Conservation (phyloP, 2,888 invertebrate genomes). For the Drosophila neotestacea region DNA sequence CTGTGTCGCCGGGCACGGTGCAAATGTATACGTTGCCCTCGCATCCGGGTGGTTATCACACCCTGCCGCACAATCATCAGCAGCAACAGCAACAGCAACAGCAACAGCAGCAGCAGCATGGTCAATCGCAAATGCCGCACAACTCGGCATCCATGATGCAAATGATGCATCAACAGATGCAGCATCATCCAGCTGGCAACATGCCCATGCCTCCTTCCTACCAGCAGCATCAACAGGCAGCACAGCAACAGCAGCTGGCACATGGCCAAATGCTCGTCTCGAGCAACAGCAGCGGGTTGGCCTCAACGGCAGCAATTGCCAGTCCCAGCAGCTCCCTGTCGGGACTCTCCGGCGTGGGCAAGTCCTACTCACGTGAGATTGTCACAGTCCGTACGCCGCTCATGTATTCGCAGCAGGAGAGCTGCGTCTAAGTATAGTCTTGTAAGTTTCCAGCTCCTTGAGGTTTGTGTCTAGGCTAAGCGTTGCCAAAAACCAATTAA, state of each 20-base stretch:
- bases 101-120: conserved; percentile 58
- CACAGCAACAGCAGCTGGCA: conserved; percentile 69
- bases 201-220: conserved; percentile 82
- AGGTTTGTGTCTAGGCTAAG: conserved; percentile 77
- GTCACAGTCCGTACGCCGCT: conserved; percentile 89
- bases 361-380: conserved; percentile 87
- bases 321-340: conserved; percentile 84
- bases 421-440: conserved; percentile 87
- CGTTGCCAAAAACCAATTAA: conserved; percentile 71
- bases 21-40: conserved; percentile 84
- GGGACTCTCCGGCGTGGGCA: conserved; percentile 83
- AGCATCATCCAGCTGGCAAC: conserved; percentile 71
- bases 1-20: conserved; percentile 84
- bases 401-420: conserved; percentile 89
- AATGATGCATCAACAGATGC: conserved; percentile 75
- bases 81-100: conserved; percentile 71
- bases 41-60: conserved; percentile 84
- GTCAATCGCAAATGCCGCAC: conserved; percentile 64
- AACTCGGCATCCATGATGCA: conserved; percentile 82
- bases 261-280: conserved; percentile 83
- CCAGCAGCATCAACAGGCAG: conserved; percentile 81
- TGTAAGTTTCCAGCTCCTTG: conserved; percentile 59
- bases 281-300: conserved; percentile 81
- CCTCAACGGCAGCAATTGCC: conserved; percentile 81
- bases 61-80: conserved; percentile 84